These are phyloP conservation scores for Seriola quinqueradiata DNA, from an alignment of 2,113 vertebrate genomes.

Conservation along the genomic window DNA sequence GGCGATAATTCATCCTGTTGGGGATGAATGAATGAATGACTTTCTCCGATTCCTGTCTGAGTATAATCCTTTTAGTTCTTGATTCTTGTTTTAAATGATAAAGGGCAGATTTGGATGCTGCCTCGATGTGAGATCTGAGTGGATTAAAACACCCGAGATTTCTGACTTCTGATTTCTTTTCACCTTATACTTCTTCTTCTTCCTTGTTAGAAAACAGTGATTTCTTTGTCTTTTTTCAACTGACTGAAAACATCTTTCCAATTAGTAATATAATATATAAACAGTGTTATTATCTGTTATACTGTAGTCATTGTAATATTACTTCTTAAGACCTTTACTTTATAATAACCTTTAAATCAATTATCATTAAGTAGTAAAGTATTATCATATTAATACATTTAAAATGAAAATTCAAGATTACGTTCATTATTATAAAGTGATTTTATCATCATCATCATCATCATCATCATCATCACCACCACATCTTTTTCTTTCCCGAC, in stretches of 20 bases:
- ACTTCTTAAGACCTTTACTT: neutral
- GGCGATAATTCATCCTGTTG: neutral
- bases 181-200: neutral
- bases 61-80: neutral
- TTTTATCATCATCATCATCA: neutral
- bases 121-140: neutral
- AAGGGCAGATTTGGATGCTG: neutral
- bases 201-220: neutral
- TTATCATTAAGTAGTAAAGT: too few species aligned
- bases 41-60: neutral
- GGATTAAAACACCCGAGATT: neutral
- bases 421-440: too few species aligned
- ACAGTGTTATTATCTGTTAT: neutral
- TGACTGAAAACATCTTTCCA: neutral
- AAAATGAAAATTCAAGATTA: too few species aligned
- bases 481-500: constrained; percentile 70
- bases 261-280: neutral
- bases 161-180: neutral
- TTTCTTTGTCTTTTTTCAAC: neutral
- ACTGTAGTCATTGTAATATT: neutral
- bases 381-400: neutral
- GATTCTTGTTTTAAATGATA: neutral
- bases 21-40: neutral
- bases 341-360: too few species aligned
- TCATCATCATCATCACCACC: neutral